These are phyloP conservation scores for Rotaria macrura DNA, from an alignment of 2,888 invertebrate genomes.

Conservation along the genomic window DNA sequence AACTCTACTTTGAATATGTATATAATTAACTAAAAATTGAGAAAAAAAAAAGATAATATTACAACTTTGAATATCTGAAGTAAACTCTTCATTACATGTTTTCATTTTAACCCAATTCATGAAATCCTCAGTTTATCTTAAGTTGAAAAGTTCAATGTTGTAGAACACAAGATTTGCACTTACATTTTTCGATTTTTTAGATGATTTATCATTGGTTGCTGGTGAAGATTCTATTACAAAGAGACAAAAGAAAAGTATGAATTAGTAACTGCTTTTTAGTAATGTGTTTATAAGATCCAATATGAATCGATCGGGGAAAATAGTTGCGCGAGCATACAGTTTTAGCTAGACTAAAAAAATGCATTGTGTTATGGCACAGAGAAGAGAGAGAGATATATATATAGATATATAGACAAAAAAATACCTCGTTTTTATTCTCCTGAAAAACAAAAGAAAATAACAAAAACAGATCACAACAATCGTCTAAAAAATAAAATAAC, in stretches of 20 bases:
- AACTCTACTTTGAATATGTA: not conserved
- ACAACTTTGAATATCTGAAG: too few relatives aligned
- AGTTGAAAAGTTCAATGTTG: too few relatives aligned
- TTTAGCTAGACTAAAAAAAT: conserved; percentile 15
- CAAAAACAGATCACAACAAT: not conserved
- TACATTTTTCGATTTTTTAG: not conserved
- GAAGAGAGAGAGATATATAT: conserved; percentile 3
- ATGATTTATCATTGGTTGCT: not conserved
- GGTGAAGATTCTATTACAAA: not conserved
- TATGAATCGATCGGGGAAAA: conserved; percentile 7
- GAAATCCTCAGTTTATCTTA: too few relatives aligned
- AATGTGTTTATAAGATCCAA: not conserved
- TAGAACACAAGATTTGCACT: not conserved
- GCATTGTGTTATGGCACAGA: conserved; percentile 15
- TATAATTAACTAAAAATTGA: not conserved
- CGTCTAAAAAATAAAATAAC: not conserved
- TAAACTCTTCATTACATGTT: not conserved
- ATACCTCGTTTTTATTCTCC: not conserved
- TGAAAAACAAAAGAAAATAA: not conserved
- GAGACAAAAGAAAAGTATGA: not conserved
- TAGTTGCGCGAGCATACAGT: conserved; percentile 15
- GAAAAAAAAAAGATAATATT: not conserved
- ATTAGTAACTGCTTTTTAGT: too few relatives aligned
- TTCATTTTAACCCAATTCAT: too few relatives aligned
- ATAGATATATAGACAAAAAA: not conserved